These are phyloP conservation scores for Epicampocera succincta DNA, from an alignment of 2,888 invertebrate genomes.

Conservation along the genomic window DNA sequence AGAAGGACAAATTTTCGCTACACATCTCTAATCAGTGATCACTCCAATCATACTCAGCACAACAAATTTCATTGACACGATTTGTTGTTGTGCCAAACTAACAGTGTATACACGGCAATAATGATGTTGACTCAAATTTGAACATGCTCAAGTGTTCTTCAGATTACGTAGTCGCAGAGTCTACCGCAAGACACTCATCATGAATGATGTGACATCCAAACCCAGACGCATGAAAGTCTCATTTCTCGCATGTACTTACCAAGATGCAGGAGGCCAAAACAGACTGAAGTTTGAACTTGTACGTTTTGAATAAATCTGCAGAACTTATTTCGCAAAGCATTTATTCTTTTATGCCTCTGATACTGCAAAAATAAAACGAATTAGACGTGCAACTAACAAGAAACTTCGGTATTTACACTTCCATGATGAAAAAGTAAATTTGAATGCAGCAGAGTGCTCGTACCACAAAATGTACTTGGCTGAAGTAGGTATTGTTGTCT, in stretches of 20 bases:
- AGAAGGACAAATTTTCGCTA: conserved; percentile 12
- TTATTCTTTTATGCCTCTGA: conserved; percentile 47
- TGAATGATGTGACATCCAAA: conserved; percentile 57
- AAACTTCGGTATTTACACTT: conserved; percentile 49
- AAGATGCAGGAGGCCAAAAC: no score
- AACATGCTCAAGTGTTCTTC: conserved; percentile 43
- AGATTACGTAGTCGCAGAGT: conserved; percentile 57
- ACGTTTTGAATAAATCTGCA: no score
- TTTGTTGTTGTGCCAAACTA: conserved; percentile 39
- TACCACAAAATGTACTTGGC: conserved; percentile 11
- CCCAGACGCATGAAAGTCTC: conserved; percentile 12
- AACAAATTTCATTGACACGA: conserved; percentile 67
- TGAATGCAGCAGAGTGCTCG: conserved; percentile 14
- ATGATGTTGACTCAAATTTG: conserved; percentile 42
- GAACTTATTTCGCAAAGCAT: neutral
- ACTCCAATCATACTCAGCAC: conserved; percentile 32
- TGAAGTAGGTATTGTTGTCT: conserved; percentile 17
- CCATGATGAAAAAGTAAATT: conserved; percentile 25
- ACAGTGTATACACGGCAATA: conserved; percentile 20
- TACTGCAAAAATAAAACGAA: conserved; percentile 4
- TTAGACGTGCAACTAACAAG: conserved; percentile 43
- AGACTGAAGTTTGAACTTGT: no score
- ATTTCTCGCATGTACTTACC: no score
- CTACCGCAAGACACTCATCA: conserved; percentile 61
- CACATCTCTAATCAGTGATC: conserved; percentile 29